Conservation (phyloP, 2,888 invertebrate genomes). For the Drosophila aldrichi region DNA sequence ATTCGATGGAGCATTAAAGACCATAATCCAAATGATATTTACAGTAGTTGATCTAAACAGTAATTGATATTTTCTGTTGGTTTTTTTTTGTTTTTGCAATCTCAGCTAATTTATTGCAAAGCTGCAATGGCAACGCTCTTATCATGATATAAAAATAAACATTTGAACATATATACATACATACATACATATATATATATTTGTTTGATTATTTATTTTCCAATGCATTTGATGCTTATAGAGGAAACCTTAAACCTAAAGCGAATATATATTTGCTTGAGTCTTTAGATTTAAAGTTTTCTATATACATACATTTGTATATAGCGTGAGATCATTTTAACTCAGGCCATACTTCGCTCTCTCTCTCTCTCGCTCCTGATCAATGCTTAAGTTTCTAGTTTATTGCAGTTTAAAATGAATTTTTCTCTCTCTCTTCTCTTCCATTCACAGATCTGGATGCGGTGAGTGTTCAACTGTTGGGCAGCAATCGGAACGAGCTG, state of each 20-base stretch:
- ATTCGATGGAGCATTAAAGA: not conserved
- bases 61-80: not conserved
- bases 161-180: not conserved
- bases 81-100: not conserved
- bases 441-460: slow-evolving; percentile 80
- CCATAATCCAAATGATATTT: not conserved
- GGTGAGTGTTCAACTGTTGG: slow-evolving; percentile 81
- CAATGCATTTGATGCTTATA: not conserved
- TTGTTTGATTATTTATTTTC: not conserved
- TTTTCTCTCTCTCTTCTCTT: not conserved
- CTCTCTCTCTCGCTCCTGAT: too few relatives aligned
- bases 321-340: too few relatives aligned
- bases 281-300: not conserved
- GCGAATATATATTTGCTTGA: not conserved
- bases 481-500: slow-evolving; percentile 81
- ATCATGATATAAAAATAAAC: not conserved
- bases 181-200: not conserved
- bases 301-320: too few relatives aligned
- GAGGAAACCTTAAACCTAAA: not conserved
- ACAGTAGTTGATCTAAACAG: not conserved
- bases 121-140: not conserved
- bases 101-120: not conserved
- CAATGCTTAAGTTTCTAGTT: too few relatives aligned
- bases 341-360: too few relatives aligned
- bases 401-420: too few relatives aligned